phyloP scores from a whole-genome alignment of 2,797 vertebrate species.

The Gallirallus australis region DNA sequence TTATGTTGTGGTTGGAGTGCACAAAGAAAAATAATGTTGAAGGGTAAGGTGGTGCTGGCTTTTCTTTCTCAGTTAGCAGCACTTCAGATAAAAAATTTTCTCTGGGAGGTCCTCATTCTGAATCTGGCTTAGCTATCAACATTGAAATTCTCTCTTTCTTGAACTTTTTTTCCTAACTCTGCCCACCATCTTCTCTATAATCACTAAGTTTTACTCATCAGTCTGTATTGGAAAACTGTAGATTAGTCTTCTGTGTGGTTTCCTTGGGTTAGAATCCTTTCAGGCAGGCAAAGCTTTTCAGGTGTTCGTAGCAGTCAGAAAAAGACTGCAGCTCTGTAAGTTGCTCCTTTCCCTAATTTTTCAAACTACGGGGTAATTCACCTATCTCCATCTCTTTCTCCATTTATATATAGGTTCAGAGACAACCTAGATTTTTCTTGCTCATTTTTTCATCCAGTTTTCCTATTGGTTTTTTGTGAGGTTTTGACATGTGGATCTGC shows the following conservation, averaged over 20 bases:
- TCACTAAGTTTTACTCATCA: background rate
- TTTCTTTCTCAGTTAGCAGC: background rate
- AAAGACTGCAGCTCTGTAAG: background rate
- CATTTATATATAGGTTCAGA: background rate
- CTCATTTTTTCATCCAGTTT: background rate
- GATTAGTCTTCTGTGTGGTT: background rate
- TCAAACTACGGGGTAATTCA: background rate
- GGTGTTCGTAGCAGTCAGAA: background rate
- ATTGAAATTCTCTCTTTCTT: conserved; percentile 9
- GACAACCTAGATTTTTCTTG: background rate
- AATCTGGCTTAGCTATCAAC: background rate
- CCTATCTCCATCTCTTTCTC: background rate
- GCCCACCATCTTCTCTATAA: background rate
- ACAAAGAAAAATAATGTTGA: background rate
- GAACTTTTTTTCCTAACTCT: background rate
- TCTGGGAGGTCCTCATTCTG: background rate
- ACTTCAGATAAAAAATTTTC: background rate
- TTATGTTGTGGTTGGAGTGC: background rate
- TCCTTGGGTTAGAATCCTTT: background rate
- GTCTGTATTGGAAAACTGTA: background rate
- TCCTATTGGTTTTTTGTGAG: background rate
- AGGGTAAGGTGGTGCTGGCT: background rate
- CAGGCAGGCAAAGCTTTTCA: conserved; percentile 6
- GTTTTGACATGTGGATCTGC: background rate
- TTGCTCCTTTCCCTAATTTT: background rate